Evolutionary conservation across 2,113 vertebrate genomes (phyloP).

Genomic region (Phrynocephalus versicolor): DNA sequence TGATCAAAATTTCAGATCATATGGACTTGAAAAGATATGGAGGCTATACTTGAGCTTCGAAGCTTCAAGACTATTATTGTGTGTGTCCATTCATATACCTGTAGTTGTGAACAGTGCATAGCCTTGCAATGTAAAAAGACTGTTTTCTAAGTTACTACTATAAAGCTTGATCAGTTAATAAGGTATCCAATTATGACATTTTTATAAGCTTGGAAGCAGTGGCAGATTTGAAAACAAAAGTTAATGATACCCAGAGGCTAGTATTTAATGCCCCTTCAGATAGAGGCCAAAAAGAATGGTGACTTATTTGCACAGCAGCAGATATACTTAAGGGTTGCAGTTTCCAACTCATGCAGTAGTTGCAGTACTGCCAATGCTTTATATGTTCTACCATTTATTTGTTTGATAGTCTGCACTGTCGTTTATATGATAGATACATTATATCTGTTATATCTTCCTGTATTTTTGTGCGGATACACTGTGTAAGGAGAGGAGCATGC

Average conservation of each 20-base stretch:
- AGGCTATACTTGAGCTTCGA: background rate
- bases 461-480: too few relatives aligned
- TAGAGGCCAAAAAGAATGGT: background rate
- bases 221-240: constrained; percentile 2
- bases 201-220: background rate
- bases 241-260: background rate
- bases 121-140: background rate
- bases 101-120: background rate
- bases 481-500: too few relatives aligned
- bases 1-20: background rate
- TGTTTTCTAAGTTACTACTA: background rate
- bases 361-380: too few relatives aligned
- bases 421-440: too few relatives aligned
- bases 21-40: background rate
- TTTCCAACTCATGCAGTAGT: too few relatives aligned
- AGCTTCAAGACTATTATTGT: background rate
- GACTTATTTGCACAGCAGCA: too few relatives aligned
- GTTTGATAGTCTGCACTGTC: too few relatives aligned
- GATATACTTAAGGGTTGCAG: too few relatives aligned
- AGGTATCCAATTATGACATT: background rate
- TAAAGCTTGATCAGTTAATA: background rate
- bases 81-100: background rate
- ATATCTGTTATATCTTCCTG: too few relatives aligned
- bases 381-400: too few relatives aligned
- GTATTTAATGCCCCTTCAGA: background rate